Evolutionary conservation across 1,140 invertebrate genomes (phyloP).

Genomic region (Orius insidiosus): DNA sequence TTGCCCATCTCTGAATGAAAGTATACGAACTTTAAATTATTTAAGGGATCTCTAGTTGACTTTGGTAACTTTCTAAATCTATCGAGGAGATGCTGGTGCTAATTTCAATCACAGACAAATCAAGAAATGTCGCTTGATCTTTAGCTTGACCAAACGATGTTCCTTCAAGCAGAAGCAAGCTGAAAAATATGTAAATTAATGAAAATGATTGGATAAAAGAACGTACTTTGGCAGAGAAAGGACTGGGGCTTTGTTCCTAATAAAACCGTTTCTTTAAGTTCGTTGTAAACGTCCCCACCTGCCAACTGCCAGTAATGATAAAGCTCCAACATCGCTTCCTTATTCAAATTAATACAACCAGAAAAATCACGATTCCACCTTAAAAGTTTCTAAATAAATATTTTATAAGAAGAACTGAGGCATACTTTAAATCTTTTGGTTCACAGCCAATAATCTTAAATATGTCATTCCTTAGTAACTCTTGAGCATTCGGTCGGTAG

Average conservation of each 20-base stretch:
- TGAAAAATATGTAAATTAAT: constrained; percentile 24
- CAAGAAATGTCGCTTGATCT: constrained; percentile 62
- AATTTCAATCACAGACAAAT: constrained; percentile 65
- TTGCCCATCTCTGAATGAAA: neutral
- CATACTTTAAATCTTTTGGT: neutral
- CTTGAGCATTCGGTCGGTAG: constrained; percentile 8
- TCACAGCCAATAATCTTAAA: constrained; percentile 1
- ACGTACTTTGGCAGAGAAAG: constrained; percentile 54
- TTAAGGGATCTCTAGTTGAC: constrained; percentile 5
- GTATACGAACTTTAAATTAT: neutral
- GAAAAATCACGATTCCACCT: too few relatives aligned
- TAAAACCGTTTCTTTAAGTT: constrained; percentile 79
- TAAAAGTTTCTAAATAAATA: neutral
- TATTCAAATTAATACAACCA: neutral
- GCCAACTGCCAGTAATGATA: constrained; percentile 92
- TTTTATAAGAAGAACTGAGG: neutral
- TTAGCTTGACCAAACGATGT: constrained; percentile 55
- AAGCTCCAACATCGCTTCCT: constrained; percentile 35
- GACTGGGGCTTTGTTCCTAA: constrained; percentile 62
- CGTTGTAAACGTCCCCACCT: constrained; percentile 79
- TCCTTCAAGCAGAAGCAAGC: constrained; percentile 63
- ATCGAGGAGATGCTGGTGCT: constrained; percentile 49
- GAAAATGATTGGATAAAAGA: neutral
- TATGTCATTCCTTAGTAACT: constrained; percentile 8
- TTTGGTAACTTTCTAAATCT: constrained; percentile 23